phyloP scores from a whole-genome alignment of 1,140 invertebrate genomes.

The Radopholus similis region DNA sequence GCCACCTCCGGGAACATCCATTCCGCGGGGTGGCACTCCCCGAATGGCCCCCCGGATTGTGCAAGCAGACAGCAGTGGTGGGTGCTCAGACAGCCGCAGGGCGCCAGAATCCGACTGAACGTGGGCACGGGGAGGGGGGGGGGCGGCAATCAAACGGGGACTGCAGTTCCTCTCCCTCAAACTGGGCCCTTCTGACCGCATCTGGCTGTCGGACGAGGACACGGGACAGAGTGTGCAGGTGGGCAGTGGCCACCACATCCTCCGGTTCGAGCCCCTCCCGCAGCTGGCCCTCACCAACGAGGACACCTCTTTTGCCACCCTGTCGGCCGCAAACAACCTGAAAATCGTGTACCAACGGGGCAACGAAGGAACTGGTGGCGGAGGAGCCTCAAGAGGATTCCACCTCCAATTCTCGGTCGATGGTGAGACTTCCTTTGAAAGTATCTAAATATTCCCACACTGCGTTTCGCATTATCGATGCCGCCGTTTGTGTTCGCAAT shows the following conservation, averaged over 20 bases:
- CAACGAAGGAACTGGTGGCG: background rate
- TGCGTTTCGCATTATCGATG: background rate
- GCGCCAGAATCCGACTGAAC: slow-evolving; percentile 3
- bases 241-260: background rate
- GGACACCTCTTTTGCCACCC: too few relatives aligned
- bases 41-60: background rate
- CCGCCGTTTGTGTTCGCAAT: background rate
- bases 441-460: background rate
- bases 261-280: too few relatives aligned
- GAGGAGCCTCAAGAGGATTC: background rate
- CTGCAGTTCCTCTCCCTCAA: background rate
- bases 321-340: background rate
- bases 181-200: background rate
- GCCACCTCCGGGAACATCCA: background rate
- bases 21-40: background rate
- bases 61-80: background rate
- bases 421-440: background rate
- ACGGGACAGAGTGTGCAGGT: background rate
- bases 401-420: background rate
- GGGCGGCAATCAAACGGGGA: background rate
- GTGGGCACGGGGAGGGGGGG: background rate
- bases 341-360: background rate
- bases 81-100: slow-evolving; percentile 11
- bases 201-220: background rate
- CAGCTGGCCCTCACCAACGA: too few relatives aligned